These are phyloP conservation scores for Heliconius erato DNA, from an alignment of 2,888 invertebrate species.

Conservation along the genomic window DNA sequence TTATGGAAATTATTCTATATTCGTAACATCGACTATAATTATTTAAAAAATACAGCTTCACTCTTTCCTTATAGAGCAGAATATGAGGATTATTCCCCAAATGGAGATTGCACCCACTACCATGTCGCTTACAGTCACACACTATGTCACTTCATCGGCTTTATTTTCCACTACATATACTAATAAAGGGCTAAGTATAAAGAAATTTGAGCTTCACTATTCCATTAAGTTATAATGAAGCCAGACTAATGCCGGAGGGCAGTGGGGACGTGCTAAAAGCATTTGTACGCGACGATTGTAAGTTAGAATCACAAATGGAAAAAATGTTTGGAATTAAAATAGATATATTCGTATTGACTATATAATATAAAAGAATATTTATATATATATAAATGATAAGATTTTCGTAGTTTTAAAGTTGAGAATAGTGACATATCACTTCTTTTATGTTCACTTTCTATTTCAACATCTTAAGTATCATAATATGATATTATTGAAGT, in stretches of 20 bases:
- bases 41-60: too few species aligned
- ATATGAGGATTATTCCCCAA: too few species aligned
- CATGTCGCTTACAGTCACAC: not conserved
- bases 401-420: too few species aligned
- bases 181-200: not conserved
- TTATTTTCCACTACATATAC: constrained; percentile 1
- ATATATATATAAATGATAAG: not conserved
- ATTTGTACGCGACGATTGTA: not conserved
- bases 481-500: too few species aligned
- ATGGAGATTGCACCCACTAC: not conserved
- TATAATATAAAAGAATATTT: too few species aligned
- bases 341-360: not conserved
- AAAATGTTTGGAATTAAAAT: not conserved
- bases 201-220: constrained; percentile 1
- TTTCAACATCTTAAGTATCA: not conserved
- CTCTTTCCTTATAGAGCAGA: too few species aligned
- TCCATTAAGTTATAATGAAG: constrained; percentile 14
- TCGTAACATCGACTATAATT: too few species aligned
- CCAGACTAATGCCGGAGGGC: not conserved
- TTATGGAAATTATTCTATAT: too few species aligned
- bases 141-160: not conserved
- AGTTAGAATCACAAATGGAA: not conserved
- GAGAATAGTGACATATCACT: too few species aligned
- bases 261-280: constrained; percentile 6
- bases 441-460: not conserved